Conservation (phyloP, 2,888 invertebrate species). For the Ganaspis brasiliensis region DNA sequence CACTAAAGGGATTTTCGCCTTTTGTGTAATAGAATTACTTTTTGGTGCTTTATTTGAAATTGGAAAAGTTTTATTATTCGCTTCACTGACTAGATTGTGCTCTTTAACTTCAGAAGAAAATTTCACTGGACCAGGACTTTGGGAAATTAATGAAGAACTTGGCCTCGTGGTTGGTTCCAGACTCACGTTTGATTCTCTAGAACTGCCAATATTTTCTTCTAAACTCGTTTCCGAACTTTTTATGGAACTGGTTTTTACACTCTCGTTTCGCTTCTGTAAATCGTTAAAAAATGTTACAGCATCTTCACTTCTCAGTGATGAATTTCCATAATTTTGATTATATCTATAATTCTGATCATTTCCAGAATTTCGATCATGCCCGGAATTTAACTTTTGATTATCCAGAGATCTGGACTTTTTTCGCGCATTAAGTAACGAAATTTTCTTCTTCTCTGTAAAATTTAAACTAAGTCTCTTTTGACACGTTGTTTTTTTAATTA, state of each 20-base stretch:
- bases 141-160: slow-evolving; percentile 72
- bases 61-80: slow-evolving; percentile 56
- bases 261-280: slow-evolving; percentile 66
- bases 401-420: slow-evolving; percentile 74
- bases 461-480: slow-evolving; percentile 73
- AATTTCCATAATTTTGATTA: too few species aligned
- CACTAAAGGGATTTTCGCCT: slow-evolving; percentile 77
- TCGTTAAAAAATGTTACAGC: slow-evolving; percentile 72
- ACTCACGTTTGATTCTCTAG: slow-evolving; percentile 68
- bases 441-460: slow-evolving; percentile 68
- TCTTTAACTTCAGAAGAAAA: slow-evolving; percentile 58
- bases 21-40: slow-evolving; percentile 71
- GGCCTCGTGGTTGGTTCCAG: slow-evolving; percentile 71
- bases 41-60: slow-evolving; percentile 69
- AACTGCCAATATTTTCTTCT: slow-evolving; percentile 69
- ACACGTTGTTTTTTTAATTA: slow-evolving; percentile 39
- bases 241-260: slow-evolving; percentile 69
- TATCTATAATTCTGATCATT: too few species aligned
- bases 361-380: too few species aligned
- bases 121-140: slow-evolving; percentile 67
- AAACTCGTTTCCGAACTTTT: slow-evolving; percentile 70
- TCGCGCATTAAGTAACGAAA: slow-evolving; percentile 67
- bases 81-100: slow-evolving; percentile 60
- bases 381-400: slow-evolving; percentile 57
- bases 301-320: slow-evolving; percentile 61